Base-by-base conservation (phyloP, 2,113 vertebrate genomes). In the Rallus limicola region DNA sequence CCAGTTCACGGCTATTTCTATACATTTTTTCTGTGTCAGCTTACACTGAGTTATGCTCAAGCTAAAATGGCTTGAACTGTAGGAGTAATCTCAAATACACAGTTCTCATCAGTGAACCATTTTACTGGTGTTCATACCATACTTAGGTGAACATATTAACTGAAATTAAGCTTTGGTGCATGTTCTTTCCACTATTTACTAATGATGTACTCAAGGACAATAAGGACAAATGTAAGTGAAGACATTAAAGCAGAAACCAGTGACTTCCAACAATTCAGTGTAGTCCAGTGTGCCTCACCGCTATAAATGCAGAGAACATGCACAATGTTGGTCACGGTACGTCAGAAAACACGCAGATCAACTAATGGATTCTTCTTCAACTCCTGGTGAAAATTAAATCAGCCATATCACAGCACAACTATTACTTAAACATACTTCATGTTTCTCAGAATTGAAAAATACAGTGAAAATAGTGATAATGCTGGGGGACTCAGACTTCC, bases 281-380 rank as follows among this genome's bases (percentile, higher is more conserved):
- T 6, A 13, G 34, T 12, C 23, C 33, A 80, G 33, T 1, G 0
- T 1, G 11, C 16, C 65, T 52, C 3, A 0, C 38, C 13, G 23
- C 23, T 48, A 16, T 2, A 6, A 64, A 64, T 1, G 17, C 33
- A 69, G 25, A 62, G 68, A 52, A 64, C n/a, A 56, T 1, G 1
- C 5, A n/a, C 21, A 42, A 1, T 1, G 9, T 18, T 29, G 12
- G 62, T 58, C 80, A 50, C 7, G 11, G 21, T 29, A 17, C 46
- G 29, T 6, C 44, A 44, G 24, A 15, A 74, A 88, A 12, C 8
- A 48, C 48, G 10, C 33, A 13, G 11, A 48, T 56, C 53, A 75
- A 33, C 60, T 14, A 14, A 52, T 10, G 48, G 46, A 64, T 79
- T 87, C 60, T 31, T 75, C 46, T 56, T 42, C 42, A 70, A 1